Evolutionary conservation across 2,797 vertebrate genomes (phyloP).

Genomic region (Danionella dracula): DNA sequence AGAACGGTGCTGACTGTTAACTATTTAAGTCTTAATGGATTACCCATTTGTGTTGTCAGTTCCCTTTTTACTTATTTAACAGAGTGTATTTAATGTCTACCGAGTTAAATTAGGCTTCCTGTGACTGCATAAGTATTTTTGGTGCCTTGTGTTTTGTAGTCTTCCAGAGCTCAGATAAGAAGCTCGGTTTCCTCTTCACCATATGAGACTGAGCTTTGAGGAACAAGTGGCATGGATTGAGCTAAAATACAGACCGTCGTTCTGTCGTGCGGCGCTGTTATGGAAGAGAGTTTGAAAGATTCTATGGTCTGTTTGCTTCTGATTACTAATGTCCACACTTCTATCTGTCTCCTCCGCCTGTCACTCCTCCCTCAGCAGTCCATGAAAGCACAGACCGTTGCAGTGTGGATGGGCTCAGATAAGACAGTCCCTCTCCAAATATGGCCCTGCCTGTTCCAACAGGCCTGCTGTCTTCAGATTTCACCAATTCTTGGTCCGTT

Average conservation of each 20-base stretch:
- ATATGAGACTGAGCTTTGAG: constrained; percentile 43
- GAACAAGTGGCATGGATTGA: constrained; percentile 22
- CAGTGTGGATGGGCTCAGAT: constrained; percentile 74
- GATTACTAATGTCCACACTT: constrained; percentile 59
- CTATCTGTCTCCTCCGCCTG: constrained; percentile 70
- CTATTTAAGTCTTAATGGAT: too few relatives aligned
- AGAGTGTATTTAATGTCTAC: too few relatives aligned
- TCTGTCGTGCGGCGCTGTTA: constrained; percentile 60
- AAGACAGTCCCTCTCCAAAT: constrained; percentile 78
- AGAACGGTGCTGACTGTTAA: too few relatives aligned
- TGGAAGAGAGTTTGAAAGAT: constrained; percentile 32
- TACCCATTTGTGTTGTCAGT: too few relatives aligned
- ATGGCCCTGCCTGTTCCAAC: constrained; percentile 49
- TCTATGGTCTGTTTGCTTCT: constrained; percentile 39
- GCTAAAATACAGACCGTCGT: constrained; percentile 55
- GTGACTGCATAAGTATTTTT: constrained; percentile 36
- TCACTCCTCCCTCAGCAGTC: constrained; percentile 55
- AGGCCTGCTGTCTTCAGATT: constrained; percentile 68
- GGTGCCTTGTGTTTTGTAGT: constrained; percentile 28
- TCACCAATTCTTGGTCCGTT: constrained; percentile 36
- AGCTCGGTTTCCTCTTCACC: constrained; percentile 25
- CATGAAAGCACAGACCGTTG: constrained; percentile 73
- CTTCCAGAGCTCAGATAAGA: constrained; percentile 42
- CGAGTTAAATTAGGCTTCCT: constrained; percentile 6
- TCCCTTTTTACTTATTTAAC: too few relatives aligned